These are phyloP conservation scores for Madoqua kirkii DNA, from an alignment of 2,113 vertebrate species.

Conservation along the genomic window DNA sequence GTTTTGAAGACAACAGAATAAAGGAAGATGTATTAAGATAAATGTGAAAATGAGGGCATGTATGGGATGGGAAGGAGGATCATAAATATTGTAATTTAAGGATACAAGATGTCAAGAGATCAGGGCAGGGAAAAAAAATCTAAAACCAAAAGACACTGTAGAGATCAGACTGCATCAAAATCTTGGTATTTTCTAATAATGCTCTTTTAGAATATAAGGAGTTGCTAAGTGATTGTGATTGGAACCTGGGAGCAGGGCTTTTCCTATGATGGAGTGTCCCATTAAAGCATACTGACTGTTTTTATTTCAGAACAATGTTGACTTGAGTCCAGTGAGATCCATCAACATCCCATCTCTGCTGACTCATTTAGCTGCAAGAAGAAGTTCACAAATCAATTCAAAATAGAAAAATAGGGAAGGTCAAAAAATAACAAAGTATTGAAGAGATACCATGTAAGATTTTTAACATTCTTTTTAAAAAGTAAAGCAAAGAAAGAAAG, in stretches of 20 bases:
- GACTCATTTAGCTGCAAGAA: conserved; percentile 24
- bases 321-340: conserved; percentile 44
- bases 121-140: not conserved
- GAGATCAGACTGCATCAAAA: not conserved
- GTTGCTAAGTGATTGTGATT: not conserved
- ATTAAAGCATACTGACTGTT: not conserved
- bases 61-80: not conserved
- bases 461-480: not conserved
- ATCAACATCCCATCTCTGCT: conserved; percentile 33
- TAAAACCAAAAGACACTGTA: not conserved
- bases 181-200: not conserved
- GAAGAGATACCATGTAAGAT: not conserved
- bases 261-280: not conserved
- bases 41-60: not conserved
- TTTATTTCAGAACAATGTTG: conserved; percentile 55
- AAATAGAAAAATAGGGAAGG: conserved; percentile 16
- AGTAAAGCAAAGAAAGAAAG: not conserved
- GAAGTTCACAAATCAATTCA: conserved; percentile 34
- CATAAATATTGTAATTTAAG: not conserved
- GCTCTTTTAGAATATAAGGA: not conserved
- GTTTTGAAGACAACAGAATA: not conserved
- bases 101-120: not conserved
- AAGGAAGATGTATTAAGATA: not conserved
- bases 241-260: not conserved
- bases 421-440: not conserved